A percentile compares a stretch with the other conserved stretches of the same genome.
Evolutionary conservation across 92 coral and sea anemone genomes (phyloP).

Genomic region (Actinostola sp.): DNA sequence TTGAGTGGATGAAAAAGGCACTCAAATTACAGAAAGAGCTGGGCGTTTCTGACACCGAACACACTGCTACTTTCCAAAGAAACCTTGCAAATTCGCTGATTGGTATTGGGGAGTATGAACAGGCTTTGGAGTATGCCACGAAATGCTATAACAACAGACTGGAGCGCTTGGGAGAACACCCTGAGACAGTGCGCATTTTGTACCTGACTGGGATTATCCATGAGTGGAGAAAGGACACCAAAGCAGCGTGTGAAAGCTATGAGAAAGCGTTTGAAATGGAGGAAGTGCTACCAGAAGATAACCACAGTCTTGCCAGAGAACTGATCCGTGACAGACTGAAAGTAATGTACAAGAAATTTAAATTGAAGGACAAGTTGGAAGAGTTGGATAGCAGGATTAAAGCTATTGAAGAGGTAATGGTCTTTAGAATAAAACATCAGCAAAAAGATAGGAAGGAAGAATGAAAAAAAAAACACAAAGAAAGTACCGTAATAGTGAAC

Average conservation of each 20-base stretch:
- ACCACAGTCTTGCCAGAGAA: constrained; percentile 59
- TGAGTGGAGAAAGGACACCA: constrained; percentile 27
- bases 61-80: constrained; percentile 58
- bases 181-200: constrained; percentile 66
- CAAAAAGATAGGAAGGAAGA: not conserved
- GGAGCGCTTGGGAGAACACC: constrained; percentile 48
- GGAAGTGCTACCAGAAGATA: constrained; percentile 42
- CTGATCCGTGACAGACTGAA: constrained; percentile 19
- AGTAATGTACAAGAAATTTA: constrained; percentile 11
- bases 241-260: constrained; percentile 45
- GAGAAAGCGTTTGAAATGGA: constrained; percentile 70
- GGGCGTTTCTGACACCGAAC: constrained; percentile 46
- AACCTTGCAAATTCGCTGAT: constrained; percentile 67
- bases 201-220: constrained; percentile 57
- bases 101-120: constrained; percentile 29
- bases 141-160: constrained; percentile 51
- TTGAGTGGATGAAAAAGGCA: constrained; percentile 47
- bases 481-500: not conserved
- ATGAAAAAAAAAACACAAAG: no score
- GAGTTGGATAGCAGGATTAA: not conserved
- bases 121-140: constrained; percentile 53
- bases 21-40: constrained; percentile 51
- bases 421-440: not conserved
- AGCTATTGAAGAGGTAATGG: constrained; percentile 5
- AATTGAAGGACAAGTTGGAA: not conserved